Percentiles rank a stretch among this genome's conserved stretches.
Conservation (phyloP, 2,113 vertebrate species). For the Scolopax mira region DNA sequence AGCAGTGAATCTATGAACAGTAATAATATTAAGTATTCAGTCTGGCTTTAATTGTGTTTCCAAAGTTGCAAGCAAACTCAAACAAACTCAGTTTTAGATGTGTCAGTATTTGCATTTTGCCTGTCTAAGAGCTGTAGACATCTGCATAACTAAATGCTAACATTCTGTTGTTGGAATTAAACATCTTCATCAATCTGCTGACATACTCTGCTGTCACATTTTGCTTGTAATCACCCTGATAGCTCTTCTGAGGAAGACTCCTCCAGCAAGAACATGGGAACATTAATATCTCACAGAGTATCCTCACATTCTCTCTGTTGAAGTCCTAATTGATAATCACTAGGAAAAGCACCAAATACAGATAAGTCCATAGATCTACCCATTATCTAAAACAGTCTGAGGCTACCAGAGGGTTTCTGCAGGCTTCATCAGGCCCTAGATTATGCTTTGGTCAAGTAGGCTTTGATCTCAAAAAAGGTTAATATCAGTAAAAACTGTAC, state of each 20-base stretch:
- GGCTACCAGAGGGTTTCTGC: background rate
- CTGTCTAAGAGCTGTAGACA: background rate
- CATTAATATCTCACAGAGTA: background rate
- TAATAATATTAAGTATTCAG: background rate
- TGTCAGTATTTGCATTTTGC: background rate
- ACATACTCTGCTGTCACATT: background rate
- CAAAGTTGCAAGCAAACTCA: background rate
- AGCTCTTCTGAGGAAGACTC: background rate
- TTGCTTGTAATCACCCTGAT: background rate
- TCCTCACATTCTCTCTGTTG: background rate
- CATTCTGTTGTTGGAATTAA: background rate
- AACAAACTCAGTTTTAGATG: background rate
- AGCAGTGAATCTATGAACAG: background rate
- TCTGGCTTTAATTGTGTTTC: background rate
- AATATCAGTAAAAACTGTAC: background rate
- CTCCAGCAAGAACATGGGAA: background rate
- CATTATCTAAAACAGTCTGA: background rate
- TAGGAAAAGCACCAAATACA: background rate
- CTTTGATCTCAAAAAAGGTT: background rate
- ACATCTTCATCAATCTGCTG: background rate
- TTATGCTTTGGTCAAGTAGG: background rate
- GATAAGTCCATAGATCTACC: background rate
- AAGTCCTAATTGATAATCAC: background rate
- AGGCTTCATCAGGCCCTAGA: background rate
- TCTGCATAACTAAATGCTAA: background rate